Evolutionary conservation across 2,797 vertebrate genomes (phyloP), one percentile per base, ranked within the genome.

Genomic region (Malacoraja senta): DNA sequence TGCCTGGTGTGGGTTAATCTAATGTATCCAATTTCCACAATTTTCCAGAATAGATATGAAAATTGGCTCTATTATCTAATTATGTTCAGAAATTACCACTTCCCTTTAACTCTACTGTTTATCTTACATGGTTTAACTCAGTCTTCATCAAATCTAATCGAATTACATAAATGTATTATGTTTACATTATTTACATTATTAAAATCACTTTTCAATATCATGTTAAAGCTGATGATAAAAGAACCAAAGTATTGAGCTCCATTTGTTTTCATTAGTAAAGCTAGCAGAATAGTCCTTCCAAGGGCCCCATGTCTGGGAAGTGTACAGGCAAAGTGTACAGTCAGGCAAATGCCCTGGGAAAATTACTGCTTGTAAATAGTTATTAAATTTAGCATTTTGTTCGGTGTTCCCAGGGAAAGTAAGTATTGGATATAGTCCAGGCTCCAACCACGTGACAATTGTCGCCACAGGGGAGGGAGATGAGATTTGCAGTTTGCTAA

Each of bases 331-430:
- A 92, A 76, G 71, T 44, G 24, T 76, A 29, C 90, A 53, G 90
- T 76, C 12, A 92, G 74, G 74, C 9, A 58, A 53, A 71, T 26
- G n/a, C 24, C 17, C 90, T 58, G 68, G 44, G 83, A 76, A 76
- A 92, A 68, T 68, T 71, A 32, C 63, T 90, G 68, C 80, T 35
- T 29, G 15, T 68, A 90, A 68, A 92, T 92, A 29, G 71, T 58
- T 74, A 24, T 76, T 92, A 58, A 74, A 92, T 92, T 92, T 76
- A 74, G 90, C 71, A 92, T 58, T 92, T 76, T 72, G 12, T 71
- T 24, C 38, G 29, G 71, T 76, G 24, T 92, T 92, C 90, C 90
- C 90, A 92, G 90, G 24, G 63, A 92, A 13, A 92, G 53, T 76
- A 92, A 76, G 35, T 29, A 53, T 58, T 92, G 90, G 90, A 92